phyloP scores from a whole-genome alignment of 1,140 invertebrate genomes.

The Trichonephila clavipes region DNA sequence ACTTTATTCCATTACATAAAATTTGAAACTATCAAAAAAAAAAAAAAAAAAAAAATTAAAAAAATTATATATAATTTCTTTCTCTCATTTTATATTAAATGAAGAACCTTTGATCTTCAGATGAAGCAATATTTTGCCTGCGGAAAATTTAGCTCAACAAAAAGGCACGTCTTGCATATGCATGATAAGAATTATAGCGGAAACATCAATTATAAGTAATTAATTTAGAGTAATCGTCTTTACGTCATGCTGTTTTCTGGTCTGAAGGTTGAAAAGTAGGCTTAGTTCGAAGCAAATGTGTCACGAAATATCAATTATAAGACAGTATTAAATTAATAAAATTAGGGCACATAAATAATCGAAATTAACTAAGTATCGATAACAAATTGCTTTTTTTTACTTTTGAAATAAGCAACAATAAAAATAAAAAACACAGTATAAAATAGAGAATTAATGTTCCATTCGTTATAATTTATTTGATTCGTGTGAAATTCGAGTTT shows the following conservation, averaged over 20 bases:
- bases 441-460: too few species aligned
- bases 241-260: not conserved
- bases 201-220: conserved; percentile 32
- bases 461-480: too few species aligned
- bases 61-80: not conserved
- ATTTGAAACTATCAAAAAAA: not conserved
- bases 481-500: too few species aligned
- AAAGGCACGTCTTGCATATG: not conserved
- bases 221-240: not conserved
- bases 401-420: not conserved
- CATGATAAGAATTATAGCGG: not conserved
- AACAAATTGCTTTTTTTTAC: not conserved
- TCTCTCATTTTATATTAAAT: not conserved
- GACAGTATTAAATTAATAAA: not conserved
- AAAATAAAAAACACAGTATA: not conserved
- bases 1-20: not conserved
- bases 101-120: not conserved
- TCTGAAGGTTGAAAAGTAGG: conserved; percentile 10
- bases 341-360: not conserved
- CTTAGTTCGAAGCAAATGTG: not conserved
- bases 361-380: not conserved
- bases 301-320: not conserved
- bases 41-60: not conserved
- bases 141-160: not conserved
- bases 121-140: not conserved